Evolutionary conservation across 2,888 invertebrate genomes (phyloP).

Genomic region (Syrista parreyssii): DNA sequence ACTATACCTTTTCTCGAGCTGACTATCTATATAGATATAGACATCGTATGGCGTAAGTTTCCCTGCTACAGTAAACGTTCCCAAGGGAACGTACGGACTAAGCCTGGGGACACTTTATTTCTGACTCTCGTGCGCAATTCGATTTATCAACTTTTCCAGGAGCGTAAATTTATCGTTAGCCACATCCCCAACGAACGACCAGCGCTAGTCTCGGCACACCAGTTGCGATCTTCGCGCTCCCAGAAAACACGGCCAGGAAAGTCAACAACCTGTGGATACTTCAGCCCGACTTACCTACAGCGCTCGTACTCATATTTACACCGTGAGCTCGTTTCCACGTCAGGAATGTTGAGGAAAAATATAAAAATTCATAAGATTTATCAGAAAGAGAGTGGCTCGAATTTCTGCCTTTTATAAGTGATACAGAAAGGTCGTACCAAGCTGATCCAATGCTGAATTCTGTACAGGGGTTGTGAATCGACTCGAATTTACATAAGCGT

Average conservation of each 20-base stretch:
- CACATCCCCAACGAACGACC: not conserved
- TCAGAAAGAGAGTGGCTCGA: not conserved
- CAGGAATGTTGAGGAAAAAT: not conserved
- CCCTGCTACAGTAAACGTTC: not conserved
- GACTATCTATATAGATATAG: not conserved
- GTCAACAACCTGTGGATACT: conserved; percentile 61
- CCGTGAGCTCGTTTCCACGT: not conserved
- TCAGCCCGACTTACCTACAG: conserved; percentile 25
- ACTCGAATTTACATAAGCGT: not conserved
- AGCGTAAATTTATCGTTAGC: conserved; percentile 24
- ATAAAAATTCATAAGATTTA: not conserved
- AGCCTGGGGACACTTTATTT: not conserved
- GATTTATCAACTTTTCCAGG: conserved; percentile 28
- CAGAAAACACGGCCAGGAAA: conserved; percentile 49
- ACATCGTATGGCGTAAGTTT: not conserved
- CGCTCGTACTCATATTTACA: not conserved
- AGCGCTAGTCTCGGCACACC: conserved; percentile 24
- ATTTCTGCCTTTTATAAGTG: not conserved
- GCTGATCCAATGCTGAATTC: not conserved
- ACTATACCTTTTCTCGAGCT: not conserved
- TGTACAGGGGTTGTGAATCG: not conserved
- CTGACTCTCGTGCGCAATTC: conserved; percentile 14
- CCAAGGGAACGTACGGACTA: not conserved
- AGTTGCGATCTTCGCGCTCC: conserved; percentile 42
- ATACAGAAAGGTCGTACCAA: not conserved